phyloP scores from a whole-genome alignment of 1,140 invertebrate genomes.

The Micrasema minimum region DNA sequence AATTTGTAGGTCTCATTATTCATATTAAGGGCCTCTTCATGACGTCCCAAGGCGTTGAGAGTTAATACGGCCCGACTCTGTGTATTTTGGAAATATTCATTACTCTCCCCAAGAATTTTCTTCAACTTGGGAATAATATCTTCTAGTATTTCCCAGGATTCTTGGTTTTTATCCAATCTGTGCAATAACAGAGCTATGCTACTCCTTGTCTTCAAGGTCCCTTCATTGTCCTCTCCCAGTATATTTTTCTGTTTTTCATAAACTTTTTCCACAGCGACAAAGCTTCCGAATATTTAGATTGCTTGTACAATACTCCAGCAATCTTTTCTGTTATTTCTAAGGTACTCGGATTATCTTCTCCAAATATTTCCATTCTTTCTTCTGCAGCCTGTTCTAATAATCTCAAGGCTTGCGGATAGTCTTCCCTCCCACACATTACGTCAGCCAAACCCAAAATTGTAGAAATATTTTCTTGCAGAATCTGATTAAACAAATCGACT shows the following conservation, averaged over 20 bases:
- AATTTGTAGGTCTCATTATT: neutral
- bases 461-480: neutral
- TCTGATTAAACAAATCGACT: neutral
- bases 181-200: neutral
- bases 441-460: neutral
- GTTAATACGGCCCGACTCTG: neutral
- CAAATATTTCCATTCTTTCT: constrained; percentile 19
- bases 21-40: neutral
- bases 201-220: neutral
- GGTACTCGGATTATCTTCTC: constrained; percentile 7
- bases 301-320: neutral
- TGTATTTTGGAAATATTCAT: neutral
- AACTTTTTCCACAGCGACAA: neutral
- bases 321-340: neutral
- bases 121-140: neutral
- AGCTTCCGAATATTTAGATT: constrained; percentile 10
- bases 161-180: neutral
- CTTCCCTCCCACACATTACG: neutral
- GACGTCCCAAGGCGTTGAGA: neutral
- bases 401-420: neutral
- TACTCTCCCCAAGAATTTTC: neutral
- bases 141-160: neutral
- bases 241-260: neutral
- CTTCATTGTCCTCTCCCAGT: neutral
- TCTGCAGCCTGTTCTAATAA: neutral